phyloP scores from a whole-genome alignment of 2,797 vertebrate species.

The Platyrinchus mystaceus region DNA sequence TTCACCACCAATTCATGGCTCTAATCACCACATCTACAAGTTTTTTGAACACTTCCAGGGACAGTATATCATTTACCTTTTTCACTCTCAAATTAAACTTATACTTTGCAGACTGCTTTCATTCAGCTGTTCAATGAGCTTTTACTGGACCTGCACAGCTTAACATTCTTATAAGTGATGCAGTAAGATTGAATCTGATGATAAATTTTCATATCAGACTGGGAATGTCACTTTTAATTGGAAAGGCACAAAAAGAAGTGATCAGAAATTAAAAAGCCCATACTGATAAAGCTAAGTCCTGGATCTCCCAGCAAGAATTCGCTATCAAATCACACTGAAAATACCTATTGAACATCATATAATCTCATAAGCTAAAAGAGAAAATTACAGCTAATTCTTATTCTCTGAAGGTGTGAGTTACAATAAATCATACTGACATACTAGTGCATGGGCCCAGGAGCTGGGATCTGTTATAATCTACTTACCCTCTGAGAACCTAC shows the following conservation, averaged over 20 bases:
- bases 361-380: slow-evolving; percentile 29
- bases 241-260: background rate
- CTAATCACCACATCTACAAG: background rate
- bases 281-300: background rate
- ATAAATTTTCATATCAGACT: background rate
- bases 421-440: slow-evolving; percentile 26
- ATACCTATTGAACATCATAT: background rate
- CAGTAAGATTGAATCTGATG: background rate
- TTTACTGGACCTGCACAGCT: background rate
- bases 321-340: background rate
- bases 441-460: background rate
- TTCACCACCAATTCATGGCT: background rate
- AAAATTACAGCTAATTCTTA: slow-evolving; percentile 45
- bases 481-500: slow-evolving; percentile 29
- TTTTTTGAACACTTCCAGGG: background rate
- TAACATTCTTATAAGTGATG: background rate
- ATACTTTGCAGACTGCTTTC: background rate
- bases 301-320: background rate
- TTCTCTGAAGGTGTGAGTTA: slow-evolving; percentile 2
- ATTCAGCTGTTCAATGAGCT: background rate
- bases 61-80: background rate
- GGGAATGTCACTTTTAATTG: background rate
- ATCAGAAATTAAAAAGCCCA: background rate
- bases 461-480: slow-evolving; percentile 35
- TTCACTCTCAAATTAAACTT: background rate